phyloP scores from a whole-genome alignment of 2,113 vertebrate genomes.

The Trematomus loennbergii region DNA sequence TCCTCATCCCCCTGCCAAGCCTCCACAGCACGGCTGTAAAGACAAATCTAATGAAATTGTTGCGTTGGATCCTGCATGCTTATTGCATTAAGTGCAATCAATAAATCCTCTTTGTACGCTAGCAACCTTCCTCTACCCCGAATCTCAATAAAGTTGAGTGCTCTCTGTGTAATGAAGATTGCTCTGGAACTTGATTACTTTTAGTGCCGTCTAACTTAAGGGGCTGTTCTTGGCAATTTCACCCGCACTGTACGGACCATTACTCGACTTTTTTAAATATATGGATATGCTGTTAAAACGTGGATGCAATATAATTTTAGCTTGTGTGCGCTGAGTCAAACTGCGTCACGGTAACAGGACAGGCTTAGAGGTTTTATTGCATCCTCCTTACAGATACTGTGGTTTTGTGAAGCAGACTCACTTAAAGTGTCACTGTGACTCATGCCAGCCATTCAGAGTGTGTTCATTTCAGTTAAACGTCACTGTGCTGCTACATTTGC shows the following conservation, averaged over 20 bases:
- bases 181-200: slow-evolving; percentile 83
- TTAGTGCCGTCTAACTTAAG: slow-evolving; percentile 63
- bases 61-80: slow-evolving; percentile 79
- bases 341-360: slow-evolving; percentile 17
- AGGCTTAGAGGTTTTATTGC: neutral
- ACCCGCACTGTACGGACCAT: slow-evolving; percentile 31
- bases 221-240: slow-evolving; percentile 64
- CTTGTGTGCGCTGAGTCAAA: slow-evolving; percentile 31
- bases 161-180: slow-evolving; percentile 85
- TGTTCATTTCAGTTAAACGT: neutral
- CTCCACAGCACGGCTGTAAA: slow-evolving; percentile 52
- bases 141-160: slow-evolving; percentile 86
- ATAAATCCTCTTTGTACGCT: slow-evolving; percentile 84
- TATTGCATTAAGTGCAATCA: slow-evolving; percentile 88
- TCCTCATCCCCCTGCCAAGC: slow-evolving; percentile 37
- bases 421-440: slow-evolving; percentile 17
- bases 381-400: slow-evolving; percentile 3
- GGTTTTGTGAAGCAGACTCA: slow-evolving; percentile 10
- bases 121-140: slow-evolving; percentile 68
- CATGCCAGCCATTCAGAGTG: neutral
- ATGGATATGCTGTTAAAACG: slow-evolving; percentile 41
- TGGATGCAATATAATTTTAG: slow-evolving; percentile 40
- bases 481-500: neutral
- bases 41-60: slow-evolving; percentile 81
- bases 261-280: slow-evolving; percentile 52